A percentile compares a stretch with the other conserved stretches of the same genome.
Evolutionary conservation across 35 echinoderm and acorn worm genomes (phyloP).

Genomic region (Ophiothrix spiculata): DNA sequence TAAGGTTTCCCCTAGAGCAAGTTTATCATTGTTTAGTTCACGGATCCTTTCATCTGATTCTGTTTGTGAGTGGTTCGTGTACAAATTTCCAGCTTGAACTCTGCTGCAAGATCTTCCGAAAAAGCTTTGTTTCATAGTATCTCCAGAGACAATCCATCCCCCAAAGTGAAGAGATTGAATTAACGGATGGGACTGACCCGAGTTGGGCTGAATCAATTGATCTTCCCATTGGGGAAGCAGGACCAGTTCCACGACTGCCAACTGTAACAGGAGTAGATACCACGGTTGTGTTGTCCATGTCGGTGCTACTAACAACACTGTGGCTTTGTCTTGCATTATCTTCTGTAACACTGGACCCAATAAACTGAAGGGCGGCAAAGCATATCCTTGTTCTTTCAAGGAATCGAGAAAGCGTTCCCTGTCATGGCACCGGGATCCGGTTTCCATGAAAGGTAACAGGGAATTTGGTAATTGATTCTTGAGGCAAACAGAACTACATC

Average conservation of each 20-base stretch:
- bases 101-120: too few relatives aligned
- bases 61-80: too few relatives aligned
- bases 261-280: slow-evolving; percentile 14
- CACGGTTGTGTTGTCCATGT: slow-evolving; percentile 33
- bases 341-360: not conserved
- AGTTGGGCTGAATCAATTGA: too few relatives aligned
- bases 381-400: slow-evolving; percentile 16
- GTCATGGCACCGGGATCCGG: slow-evolving; percentile 11
- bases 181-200: too few relatives aligned
- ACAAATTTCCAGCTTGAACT: too few relatives aligned
- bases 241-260: not conserved
- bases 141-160: too few relatives aligned
- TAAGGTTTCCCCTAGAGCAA: too few relatives aligned
- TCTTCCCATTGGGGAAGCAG: slow-evolving; percentile 21
- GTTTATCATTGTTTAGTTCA: too few relatives aligned
- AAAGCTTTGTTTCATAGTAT: too few relatives aligned
- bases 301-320: slow-evolving; percentile 21
- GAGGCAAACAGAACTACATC: slow-evolving; percentile 55
- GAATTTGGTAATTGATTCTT: too few relatives aligned
- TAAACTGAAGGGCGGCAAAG: slow-evolving; percentile 28
- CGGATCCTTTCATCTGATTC: too few relatives aligned
- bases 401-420: slow-evolving; percentile 25
- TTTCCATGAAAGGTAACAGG: slow-evolving; percentile 26
- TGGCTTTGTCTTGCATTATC: slow-evolving; percentile 12
- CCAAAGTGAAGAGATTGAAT: too few relatives aligned